Base-by-base conservation (phyloP, 2,888 invertebrate species). In the Julus scanicus region DNA sequence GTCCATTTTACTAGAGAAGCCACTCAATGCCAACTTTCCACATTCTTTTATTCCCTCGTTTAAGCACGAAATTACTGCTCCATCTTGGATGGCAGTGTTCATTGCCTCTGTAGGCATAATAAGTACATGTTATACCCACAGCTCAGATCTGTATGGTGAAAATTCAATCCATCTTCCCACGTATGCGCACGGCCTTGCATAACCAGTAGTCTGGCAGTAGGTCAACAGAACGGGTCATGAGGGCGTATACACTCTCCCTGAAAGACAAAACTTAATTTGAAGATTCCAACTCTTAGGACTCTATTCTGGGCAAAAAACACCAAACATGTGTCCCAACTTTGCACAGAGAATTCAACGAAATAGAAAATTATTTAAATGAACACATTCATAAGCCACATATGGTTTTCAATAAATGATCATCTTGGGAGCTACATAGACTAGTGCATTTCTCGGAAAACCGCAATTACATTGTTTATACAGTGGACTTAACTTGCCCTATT, bases 211-310 rank as follows among this genome's bases (percentile, higher is more conserved):
- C 63, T 20, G 20, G 20, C 8, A 80, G 37, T 80, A 37, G 80
- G 80, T 80, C 80, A 80, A 80, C 80, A 15, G 80, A 37, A 37
- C 37, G 29, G 80, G 80, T 80, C 80, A 80, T 9, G 80, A 37
- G 80, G 80, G 80, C 80, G 80, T 80, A 80, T 37, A 37, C 80
- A 17, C 53, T 39, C 13, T 80, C 80, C 13, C 80, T 80, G 80
- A 29, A 80, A 13, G 2, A 13, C 29, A 13, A 80, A 20, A 53
- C 53, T 5, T 8, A 44, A 44, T 8, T 44, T 44, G 44, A 5
- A 8, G 44, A 44, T 44, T 44, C 5, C 5, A 44, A 44, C 6
- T 8, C 6, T 44, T 44, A 44, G 29, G 29, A 44, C 44, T 44
- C 6, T 8, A 44, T 44, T 44, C 44, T 44, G 44, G 44, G 44